phyloP scores from a whole-genome alignment of 2,797 vertebrate species.

The Furcifer pardalis region DNA sequence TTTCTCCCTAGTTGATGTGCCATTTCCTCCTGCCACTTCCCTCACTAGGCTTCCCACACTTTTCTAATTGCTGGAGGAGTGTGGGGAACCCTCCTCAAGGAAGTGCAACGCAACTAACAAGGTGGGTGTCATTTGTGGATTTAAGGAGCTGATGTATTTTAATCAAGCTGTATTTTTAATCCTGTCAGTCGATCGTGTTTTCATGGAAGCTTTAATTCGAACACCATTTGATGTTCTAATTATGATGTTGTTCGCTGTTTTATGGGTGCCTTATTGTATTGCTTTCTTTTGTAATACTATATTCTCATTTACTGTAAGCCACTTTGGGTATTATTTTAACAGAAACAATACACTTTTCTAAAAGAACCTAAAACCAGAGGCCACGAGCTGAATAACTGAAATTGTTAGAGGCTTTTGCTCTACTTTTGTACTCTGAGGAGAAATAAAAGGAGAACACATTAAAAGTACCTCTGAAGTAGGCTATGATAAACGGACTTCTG shows the following conservation, averaged over 20 bases:
- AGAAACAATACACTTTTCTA: neutral
- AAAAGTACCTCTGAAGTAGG: conserved; percentile 50
- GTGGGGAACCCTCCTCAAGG: too few species aligned
- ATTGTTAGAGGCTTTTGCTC: conserved; percentile 45
- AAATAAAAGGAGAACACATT: conserved; percentile 32
- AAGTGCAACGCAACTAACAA: too few species aligned
- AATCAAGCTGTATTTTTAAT: neutral
- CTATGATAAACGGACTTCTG: conserved; percentile 54
- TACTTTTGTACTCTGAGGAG: conserved; percentile 46
- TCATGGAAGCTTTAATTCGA: neutral
- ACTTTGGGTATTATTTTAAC: neutral
- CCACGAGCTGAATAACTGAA: conserved; percentile 40
- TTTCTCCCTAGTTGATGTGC: too few species aligned
- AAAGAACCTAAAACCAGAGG: neutral
- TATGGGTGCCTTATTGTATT: neutral
- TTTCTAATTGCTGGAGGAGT: too few species aligned
- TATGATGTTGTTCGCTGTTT: neutral
- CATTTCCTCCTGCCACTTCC: too few species aligned
- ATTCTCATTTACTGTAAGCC: neutral
- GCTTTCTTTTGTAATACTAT: neutral
- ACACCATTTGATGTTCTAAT: neutral
- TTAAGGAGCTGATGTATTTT: conserved; percentile 41
- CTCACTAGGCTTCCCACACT: too few species aligned
- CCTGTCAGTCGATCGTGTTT: neutral
- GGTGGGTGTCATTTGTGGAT: conserved; percentile 60